Conservation (phyloP, 2,113 vertebrate species). For the Alouatta palliata region DNA sequence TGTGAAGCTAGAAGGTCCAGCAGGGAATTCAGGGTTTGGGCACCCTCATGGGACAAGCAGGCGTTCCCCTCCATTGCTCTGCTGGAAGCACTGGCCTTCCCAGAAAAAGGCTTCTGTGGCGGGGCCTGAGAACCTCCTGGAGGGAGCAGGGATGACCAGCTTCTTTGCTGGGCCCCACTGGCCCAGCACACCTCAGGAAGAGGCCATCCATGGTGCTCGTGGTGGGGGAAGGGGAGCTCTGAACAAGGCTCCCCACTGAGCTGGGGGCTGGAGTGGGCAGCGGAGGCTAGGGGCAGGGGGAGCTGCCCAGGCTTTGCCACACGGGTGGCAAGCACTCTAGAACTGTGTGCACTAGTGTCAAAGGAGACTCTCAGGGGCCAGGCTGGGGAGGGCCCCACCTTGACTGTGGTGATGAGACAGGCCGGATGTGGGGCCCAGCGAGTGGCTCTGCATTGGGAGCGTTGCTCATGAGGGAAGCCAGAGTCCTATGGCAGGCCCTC, state of each 20-base stretch:
- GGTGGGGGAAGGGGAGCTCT: background rate
- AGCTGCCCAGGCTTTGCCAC: background rate
- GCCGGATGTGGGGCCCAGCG: background rate
- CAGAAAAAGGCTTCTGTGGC: background rate
- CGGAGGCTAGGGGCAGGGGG: background rate
- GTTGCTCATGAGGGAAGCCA: background rate
- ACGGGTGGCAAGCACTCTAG: background rate
- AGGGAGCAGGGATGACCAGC: background rate
- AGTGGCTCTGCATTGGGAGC: background rate
- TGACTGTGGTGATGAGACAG: background rate
- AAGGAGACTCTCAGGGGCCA: background rate
- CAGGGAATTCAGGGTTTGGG: background rate
- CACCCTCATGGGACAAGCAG: background rate
- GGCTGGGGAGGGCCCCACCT: too few species aligned
- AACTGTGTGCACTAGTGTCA: background rate
- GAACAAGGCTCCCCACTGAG: background rate
- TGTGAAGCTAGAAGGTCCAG: background rate
- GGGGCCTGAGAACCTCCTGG: background rate
- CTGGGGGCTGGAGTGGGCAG: background rate
- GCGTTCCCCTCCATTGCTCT: background rate
- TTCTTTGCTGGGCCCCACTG: background rate
- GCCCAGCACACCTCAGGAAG: background rate
- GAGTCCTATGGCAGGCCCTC: too few species aligned
- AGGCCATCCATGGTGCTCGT: background rate
- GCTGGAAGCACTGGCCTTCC: background rate